Conservation (phyloP, 2,888 invertebrate species). For the Fragum fragum region DNA sequence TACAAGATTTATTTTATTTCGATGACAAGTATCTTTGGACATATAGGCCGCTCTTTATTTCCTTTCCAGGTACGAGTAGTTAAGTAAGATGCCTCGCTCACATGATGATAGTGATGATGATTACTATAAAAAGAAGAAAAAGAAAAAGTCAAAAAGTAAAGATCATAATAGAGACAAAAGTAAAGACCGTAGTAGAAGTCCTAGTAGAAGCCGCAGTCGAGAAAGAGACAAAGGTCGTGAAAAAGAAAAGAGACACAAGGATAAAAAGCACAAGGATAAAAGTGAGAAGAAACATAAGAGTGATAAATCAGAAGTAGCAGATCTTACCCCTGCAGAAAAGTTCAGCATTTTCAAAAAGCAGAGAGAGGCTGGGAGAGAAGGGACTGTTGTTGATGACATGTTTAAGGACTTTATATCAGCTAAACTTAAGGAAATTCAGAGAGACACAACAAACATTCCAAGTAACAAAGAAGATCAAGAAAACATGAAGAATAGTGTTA, state of each 20-base stretch:
- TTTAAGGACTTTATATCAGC: slow-evolving; percentile 80
- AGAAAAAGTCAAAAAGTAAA: slow-evolving; percentile 4
- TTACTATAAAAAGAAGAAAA: slow-evolving; percentile 1
- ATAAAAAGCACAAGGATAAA: slow-evolving; percentile 21
- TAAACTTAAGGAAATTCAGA: slow-evolving; percentile 73
- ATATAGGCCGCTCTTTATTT: no score
- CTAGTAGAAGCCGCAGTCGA: background rate
- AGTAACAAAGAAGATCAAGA: slow-evolving; percentile 35
- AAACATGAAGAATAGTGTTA: slow-evolving; percentile 64
- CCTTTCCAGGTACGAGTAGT: no score
- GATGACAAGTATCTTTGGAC: no score
- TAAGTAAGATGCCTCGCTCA: background rate
- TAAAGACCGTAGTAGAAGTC: background rate
- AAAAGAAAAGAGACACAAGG: background rate
- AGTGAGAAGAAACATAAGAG: slow-evolving; percentile 14
- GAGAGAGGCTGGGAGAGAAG: slow-evolving; percentile 53
- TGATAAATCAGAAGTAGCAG: slow-evolving; percentile 27
- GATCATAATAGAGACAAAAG: background rate
- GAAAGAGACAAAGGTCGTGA: background rate
- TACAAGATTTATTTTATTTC: no score
- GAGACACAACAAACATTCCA: slow-evolving; percentile 39
- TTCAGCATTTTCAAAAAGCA: slow-evolving; percentile 65
- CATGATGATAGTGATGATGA: slow-evolving; percentile 6
- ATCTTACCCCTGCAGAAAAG: slow-evolving; percentile 61
- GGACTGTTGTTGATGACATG: slow-evolving; percentile 80